These are phyloP conservation scores for Jordanella pulchra DNA, from an alignment of 2,797 vertebrate species.

Conservation along the genomic window DNA sequence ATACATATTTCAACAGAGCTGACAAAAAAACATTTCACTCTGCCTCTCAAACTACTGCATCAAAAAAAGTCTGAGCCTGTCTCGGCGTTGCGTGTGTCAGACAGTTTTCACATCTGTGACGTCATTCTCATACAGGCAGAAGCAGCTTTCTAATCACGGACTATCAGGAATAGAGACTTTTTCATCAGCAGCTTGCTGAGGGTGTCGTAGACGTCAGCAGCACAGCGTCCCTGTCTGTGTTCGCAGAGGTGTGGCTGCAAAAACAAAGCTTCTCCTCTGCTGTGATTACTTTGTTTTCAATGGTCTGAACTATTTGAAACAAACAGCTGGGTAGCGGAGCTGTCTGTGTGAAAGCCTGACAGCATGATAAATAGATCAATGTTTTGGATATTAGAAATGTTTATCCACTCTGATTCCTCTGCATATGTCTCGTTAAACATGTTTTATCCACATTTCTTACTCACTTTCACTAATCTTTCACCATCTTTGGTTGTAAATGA, in stretches of 20 bases:
- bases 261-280: constrained; percentile 12
- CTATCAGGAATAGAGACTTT: constrained; percentile 38
- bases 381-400: constrained; percentile 5
- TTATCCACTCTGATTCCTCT: constrained; percentile 13
- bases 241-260: constrained; percentile 33
- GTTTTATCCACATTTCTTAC: constrained; percentile 13
- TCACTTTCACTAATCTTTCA: constrained; percentile 12
- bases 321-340: constrained; percentile 13
- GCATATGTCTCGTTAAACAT: constrained; percentile 12
- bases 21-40: constrained; percentile 7
- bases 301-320: constrained; percentile 4
- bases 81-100: constrained; percentile 18
- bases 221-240: constrained; percentile 20
- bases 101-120: constrained; percentile 11
- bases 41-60: constrained; percentile 13
- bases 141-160: constrained; percentile 10
- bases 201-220: constrained; percentile 50
- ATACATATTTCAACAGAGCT: constrained; percentile 14
- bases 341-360: neutral
- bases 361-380: constrained; percentile 36
- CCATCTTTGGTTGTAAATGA: neutral
- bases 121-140: constrained; percentile 25
- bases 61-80: constrained; percentile 3
- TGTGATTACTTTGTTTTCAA: constrained; percentile 38
- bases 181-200: constrained; percentile 37